Evolutionary conservation across 2,888 invertebrate genomes (phyloP).

Genomic region (Latheticus oryzae): DNA sequence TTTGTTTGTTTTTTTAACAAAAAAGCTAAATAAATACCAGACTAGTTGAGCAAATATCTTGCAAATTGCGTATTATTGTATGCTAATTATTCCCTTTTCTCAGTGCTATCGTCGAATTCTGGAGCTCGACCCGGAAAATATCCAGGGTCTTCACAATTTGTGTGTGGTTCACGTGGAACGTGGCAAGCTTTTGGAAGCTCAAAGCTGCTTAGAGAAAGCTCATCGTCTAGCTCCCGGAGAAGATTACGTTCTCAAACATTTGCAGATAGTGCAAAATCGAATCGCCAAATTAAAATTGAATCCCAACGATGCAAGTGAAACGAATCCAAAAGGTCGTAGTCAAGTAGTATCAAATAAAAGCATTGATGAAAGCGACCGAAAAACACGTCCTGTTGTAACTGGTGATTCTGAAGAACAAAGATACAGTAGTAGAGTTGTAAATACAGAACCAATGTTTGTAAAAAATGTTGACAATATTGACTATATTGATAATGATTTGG

Average conservation of each 20-base stretch:
- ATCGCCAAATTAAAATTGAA: slow-evolving; percentile 65
- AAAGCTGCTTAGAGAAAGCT: slow-evolving; percentile 85
- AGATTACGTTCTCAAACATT: slow-evolving; percentile 90
- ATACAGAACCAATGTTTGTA: slow-evolving; percentile 65
- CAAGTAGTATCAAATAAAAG: slow-evolving; percentile 63
- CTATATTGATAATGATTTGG: slow-evolving; percentile 47
- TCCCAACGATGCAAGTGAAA: slow-evolving; percentile 55
- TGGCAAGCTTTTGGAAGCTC: slow-evolving; percentile 86
- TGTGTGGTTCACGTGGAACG: slow-evolving; percentile 96
- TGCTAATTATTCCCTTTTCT: too few relatives aligned
- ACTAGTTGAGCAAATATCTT: too few relatives aligned
- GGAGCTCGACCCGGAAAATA: slow-evolving; percentile 88
- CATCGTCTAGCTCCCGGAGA: slow-evolving; percentile 87
- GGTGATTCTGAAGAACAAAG: slow-evolving; percentile 63
- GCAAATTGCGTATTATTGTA: too few relatives aligned
- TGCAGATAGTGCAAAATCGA: slow-evolving; percentile 86
- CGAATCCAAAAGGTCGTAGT: slow-evolving; percentile 58
- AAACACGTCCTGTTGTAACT: slow-evolving; percentile 62
- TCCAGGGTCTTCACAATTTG: slow-evolving; percentile 94
- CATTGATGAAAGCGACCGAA: slow-evolving; percentile 61
- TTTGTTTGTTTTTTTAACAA: too few relatives aligned
- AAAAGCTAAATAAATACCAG: too few relatives aligned
- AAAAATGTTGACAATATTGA: slow-evolving; percentile 61
- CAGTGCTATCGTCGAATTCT: slow-evolving; percentile 92
- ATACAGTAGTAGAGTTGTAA: slow-evolving; percentile 64